Evolutionary conservation across 1,140 invertebrate species (phyloP).

Genomic region (Phymastichus coffea): DNA sequence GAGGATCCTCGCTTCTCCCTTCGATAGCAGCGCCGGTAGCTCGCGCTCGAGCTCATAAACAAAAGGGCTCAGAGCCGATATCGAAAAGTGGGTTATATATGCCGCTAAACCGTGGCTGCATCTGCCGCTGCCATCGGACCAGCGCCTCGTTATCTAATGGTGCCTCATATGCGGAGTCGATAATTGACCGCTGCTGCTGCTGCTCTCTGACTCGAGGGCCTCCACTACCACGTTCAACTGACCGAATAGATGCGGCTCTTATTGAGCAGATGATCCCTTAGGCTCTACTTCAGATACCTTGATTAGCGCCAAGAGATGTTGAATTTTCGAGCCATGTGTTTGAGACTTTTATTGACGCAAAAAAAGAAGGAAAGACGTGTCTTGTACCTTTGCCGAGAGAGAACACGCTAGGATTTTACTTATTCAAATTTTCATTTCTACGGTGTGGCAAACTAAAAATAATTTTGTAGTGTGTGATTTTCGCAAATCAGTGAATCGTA

Average conservation of each 20-base stretch:
- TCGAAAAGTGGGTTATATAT: not conserved
- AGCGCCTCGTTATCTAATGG: conserved; percentile 57
- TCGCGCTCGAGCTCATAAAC: conserved; percentile 33
- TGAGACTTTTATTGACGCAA: too few species aligned
- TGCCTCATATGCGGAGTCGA: conserved; percentile 45
- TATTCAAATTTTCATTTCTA: too few species aligned
- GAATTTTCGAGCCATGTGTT: too few species aligned
- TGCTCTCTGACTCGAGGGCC: conserved; percentile 46
- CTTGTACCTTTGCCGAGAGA: too few species aligned
- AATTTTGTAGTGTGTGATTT: too few species aligned
- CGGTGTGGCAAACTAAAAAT: too few species aligned
- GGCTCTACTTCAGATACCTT: too few species aligned
- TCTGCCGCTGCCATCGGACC: too few species aligned
- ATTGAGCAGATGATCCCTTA: conserved; percentile 38
- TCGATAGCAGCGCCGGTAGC: conserved; percentile 14
- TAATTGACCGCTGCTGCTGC: conserved; percentile 52
- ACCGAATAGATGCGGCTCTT: conserved; percentile 43
- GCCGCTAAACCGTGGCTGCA: conserved; percentile 32
- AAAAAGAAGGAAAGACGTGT: too few species aligned
- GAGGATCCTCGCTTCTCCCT: conserved; percentile 3
- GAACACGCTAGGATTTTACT: too few species aligned
- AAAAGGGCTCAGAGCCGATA: conserved; percentile 31
- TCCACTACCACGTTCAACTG: conserved; percentile 8
- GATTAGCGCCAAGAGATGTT: too few species aligned
- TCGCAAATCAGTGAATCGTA: too few species aligned